phyloP scores from a whole-genome alignment of 1,140 invertebrate species.

The Pseudobourletiella spinata region DNA sequence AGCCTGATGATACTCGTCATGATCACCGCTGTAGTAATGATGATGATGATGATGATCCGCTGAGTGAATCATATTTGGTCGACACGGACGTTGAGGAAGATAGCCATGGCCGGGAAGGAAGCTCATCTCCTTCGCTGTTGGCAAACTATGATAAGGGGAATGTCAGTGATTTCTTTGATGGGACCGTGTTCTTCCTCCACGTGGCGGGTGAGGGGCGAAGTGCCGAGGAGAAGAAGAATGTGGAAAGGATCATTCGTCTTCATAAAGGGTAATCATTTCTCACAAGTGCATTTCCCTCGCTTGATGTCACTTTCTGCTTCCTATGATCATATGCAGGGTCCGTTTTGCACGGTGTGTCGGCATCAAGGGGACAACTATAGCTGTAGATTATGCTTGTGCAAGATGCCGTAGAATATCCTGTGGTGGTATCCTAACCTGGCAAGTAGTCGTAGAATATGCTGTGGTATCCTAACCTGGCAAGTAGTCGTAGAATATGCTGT shows the following conservation, averaged over 20 bases:
- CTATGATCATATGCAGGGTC: too few species aligned
- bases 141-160: slow-evolving; percentile 9
- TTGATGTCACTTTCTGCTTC: too few species aligned
- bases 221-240: slow-evolving; percentile 17
- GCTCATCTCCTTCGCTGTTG: slow-evolving; percentile 28
- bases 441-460: too few species aligned
- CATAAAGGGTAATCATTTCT: slow-evolving; percentile 30
- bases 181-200: slow-evolving; percentile 15
- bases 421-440: too few species aligned
- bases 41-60: slow-evolving; percentile 19
- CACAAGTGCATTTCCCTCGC: background rate
- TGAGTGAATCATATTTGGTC: slow-evolving; percentile 27
- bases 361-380: too few species aligned
- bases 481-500: too few species aligned
- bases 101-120: slow-evolving; percentile 21
- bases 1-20: too few species aligned
- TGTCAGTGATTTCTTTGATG: slow-evolving; percentile 27
- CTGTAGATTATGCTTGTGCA: too few species aligned
- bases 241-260: slow-evolving; percentile 31
- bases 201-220: background rate
- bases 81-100: slow-evolving; percentile 35
- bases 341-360: too few species aligned
- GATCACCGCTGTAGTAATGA: too few species aligned
- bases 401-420: too few species aligned
- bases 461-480: too few species aligned